Percentiles rank a stretch among this genome's conserved stretches.
phyloP scores from a whole-genome alignment of 2,797 vertebrate species.

The Hoplostethus atlanticus region DNA sequence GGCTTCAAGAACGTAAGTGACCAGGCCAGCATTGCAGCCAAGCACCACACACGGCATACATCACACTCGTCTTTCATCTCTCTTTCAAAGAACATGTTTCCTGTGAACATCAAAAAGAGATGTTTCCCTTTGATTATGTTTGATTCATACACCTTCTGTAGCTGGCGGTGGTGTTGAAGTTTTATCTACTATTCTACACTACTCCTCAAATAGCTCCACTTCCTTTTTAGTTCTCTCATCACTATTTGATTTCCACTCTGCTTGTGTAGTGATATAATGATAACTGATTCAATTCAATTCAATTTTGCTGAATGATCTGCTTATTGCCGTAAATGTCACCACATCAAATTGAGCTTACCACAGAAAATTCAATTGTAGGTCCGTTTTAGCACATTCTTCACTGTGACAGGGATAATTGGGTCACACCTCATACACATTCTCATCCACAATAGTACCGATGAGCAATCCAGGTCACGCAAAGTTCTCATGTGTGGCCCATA shows the following conservation, averaged over 20 bases:
- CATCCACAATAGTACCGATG: slow-evolving; percentile 29
- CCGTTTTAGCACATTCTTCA: slow-evolving; percentile 17
- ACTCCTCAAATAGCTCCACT: neutral
- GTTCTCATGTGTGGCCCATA: slow-evolving; percentile 53
- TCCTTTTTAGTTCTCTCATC: neutral
- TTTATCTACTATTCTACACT: neutral
- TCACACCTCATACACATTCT: slow-evolving; percentile 20
- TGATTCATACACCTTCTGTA: slow-evolving; percentile 31
- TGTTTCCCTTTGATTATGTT: slow-evolving; percentile 39
- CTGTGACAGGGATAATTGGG: slow-evolving; percentile 49
- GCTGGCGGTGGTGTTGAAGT: neutral
- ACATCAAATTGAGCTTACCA: slow-evolving; percentile 21
- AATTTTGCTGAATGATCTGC: slow-evolving; percentile 32
- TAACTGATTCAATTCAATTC: neutral
- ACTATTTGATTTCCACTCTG: neutral
- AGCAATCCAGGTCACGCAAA: slow-evolving; percentile 58
- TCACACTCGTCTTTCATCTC: slow-evolving; percentile 29
- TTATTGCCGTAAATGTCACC: neutral
- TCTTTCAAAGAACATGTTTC: neutral
- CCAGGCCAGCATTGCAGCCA: neutral
- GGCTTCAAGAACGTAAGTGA: slow-evolving; percentile 98
- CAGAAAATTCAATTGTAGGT: neutral
- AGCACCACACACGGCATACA: slow-evolving; percentile 27
- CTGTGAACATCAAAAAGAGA: slow-evolving; percentile 25
- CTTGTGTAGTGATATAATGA: slow-evolving; percentile 9